These are phyloP conservation scores for Scaptodrosophila lebanonensis DNA, from an alignment of 1,140 invertebrate species.

Conservation along the genomic window DNA sequence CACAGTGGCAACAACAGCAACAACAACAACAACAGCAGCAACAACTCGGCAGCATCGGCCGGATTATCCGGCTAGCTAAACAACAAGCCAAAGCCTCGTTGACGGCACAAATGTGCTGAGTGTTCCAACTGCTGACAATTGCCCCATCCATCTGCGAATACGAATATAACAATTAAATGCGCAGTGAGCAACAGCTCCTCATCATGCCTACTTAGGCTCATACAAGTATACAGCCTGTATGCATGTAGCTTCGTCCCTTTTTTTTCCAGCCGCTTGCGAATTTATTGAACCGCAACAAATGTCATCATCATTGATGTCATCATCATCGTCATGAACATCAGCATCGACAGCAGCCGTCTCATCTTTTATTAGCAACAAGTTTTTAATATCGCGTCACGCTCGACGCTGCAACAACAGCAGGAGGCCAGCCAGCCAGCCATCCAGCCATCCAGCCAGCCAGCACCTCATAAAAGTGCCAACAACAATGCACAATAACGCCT, in stretches of 20 bases:
- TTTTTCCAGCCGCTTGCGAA: slow-evolving; percentile 53
- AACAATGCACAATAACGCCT: slow-evolving; percentile 50
- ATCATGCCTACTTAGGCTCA: slow-evolving; percentile 51
- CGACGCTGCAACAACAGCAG: slow-evolving; percentile 36
- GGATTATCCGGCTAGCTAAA: slow-evolving; percentile 71
- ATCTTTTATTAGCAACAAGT: slow-evolving; percentile 72
- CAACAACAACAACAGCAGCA: too few species aligned
- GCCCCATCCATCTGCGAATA: slow-evolving; percentile 11
- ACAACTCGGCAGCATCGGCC: too few species aligned
- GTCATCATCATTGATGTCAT: slow-evolving; percentile 40
- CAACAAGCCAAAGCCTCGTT: slow-evolving; percentile 47
- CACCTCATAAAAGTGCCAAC: slow-evolving; percentile 46
- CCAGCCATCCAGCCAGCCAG: slow-evolving; percentile 13
- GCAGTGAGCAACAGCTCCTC: slow-evolving; percentile 33
- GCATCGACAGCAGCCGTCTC: slow-evolving; percentile 35
- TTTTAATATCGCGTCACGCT: slow-evolving; percentile 57
- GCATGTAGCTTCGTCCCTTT: slow-evolving; percentile 1
- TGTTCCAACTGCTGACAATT: slow-evolving; percentile 53
- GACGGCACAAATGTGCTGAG: slow-evolving; percentile 35
- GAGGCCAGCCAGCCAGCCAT: slow-evolving; percentile 1
- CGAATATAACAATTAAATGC: slow-evolving; percentile 65
- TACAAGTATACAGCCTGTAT: neutral
- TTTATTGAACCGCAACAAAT: slow-evolving; percentile 75
- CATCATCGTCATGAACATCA: slow-evolving; percentile 27
- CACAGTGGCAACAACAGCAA: slow-evolving; percentile 57